Base-by-base conservation (phyloP, 1,140 invertebrate genomes). In the Ostrea edulis region DNA sequence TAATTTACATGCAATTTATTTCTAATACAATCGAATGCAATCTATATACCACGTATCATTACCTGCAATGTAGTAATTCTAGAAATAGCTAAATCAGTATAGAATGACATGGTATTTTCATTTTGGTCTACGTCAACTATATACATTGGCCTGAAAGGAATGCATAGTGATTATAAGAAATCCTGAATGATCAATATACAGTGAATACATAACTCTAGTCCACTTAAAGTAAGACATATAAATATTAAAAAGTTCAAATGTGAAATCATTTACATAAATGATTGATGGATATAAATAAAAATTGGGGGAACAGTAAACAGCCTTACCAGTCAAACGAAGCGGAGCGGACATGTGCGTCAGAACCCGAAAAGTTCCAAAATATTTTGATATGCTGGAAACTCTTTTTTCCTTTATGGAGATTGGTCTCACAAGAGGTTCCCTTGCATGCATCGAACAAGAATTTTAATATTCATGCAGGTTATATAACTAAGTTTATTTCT, bases 201-300 rank as follows among this genome's bases (percentile, higher is more conserved):
- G 25, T n/a, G 11, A 25, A 77, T 77, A 35, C 25, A 77, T 77
- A 35, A 2, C 55, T 12, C 25, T 17, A 77, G 9, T 77, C 68
- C 9, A 35, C 14, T 25, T 35, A 29, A 77, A 77, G 25, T 77
- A 77, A 77, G 68, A 77, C 29, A 35, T 77, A 14, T 62, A 62
- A 9, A 14, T 62, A 77, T 77, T 12, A 35, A 77, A 77, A 77
- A 77, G 68, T 29, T 29, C 68, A 77, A 35, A 77, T 77, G 29
- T 77, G 55, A 62, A 29, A 29, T 77, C 12, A 77, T 77, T 77
- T 77, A 22, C 68, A 77, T 77, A 77, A 77, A 77, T 77, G 68
- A 77, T 29, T 14, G 68, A 77, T 77, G 68, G 12, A 77, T 25
- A 35, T 25, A 77, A 25, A 77, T 77, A 77, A 77, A 25, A 77